A percentile compares a stretch with the other conserved stretches of the same genome.
Evolutionary conservation across 1,140 invertebrate species (phyloP).

Genomic region (Aphidius ervi): DNA sequence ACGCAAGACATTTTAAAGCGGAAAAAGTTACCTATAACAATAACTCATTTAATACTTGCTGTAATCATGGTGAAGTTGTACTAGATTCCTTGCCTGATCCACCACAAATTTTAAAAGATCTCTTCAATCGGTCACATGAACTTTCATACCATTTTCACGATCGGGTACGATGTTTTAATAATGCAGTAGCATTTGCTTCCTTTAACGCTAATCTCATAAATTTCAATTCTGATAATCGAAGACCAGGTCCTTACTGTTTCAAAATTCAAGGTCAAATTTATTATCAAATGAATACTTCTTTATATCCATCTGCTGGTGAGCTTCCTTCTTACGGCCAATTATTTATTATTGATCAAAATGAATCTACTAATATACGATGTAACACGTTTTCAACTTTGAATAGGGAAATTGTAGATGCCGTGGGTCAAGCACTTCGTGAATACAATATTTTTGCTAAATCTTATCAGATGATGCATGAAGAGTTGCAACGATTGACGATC

Average conservation of each 20-base stretch:
- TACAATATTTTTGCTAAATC: constrained; percentile 12
- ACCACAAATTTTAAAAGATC: background rate
- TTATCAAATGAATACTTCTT: constrained; percentile 4
- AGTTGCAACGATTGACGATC: constrained; percentile 17
- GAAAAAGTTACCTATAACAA: constrained; percentile 3
- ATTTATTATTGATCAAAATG: constrained; percentile 15
- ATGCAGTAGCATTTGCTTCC: constrained; percentile 12
- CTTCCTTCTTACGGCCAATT: constrained; percentile 14
- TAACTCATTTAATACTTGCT: constrained; percentile 15
- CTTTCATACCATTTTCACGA: background rate
- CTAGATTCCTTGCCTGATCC: constrained; percentile 4
- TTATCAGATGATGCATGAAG: constrained; percentile 14
- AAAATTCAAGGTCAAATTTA: constrained; percentile 2
- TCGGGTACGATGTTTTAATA: constrained; percentile 10
- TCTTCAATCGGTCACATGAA: constrained; percentile 8
- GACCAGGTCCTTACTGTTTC: background rate
- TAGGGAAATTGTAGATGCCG: constrained; percentile 1
- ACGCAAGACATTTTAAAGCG: background rate
- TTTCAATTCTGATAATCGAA: background rate
- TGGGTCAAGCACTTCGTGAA: constrained; percentile 10
- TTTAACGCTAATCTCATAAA: constrained; percentile 14
- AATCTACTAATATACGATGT: background rate
- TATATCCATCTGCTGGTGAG: constrained; percentile 5
- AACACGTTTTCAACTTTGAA: background rate
- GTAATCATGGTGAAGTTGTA: constrained; percentile 10